Evolutionary conservation across 2,797 vertebrate species (phyloP).

Genomic region (Cossypha niveicapilla): DNA sequence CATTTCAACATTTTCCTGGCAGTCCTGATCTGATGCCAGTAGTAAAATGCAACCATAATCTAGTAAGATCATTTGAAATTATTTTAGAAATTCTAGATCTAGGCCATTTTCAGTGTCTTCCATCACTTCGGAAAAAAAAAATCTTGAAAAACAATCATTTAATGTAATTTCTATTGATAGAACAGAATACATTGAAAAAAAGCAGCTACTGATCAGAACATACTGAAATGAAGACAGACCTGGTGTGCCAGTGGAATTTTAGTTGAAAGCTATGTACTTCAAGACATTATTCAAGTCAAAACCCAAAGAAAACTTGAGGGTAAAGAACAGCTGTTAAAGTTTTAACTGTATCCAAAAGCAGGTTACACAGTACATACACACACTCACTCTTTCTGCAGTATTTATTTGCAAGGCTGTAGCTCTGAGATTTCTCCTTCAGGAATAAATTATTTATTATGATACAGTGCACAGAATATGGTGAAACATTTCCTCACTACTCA

Average conservation of each 20-base stretch:
- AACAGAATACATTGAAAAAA: neutral
- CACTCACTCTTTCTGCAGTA: neutral
- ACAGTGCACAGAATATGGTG: slow-evolving; percentile 53
- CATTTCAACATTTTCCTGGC: neutral
- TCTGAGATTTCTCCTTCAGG: slow-evolving; percentile 21
- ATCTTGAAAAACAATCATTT: neutral
- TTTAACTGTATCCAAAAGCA: neutral
- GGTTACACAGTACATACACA: neutral
- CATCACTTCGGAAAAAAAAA: neutral
- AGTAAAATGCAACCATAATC: neutral
- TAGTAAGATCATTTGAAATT: neutral
- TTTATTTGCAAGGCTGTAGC: slow-evolving; percentile 6
- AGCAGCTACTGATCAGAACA: neutral
- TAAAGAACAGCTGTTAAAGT: neutral
- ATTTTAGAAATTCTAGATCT: neutral
- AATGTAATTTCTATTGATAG: neutral
- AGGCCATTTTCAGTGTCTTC: neutral
- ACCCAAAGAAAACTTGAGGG: slow-evolving; percentile 17
- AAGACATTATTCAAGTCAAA: slow-evolving; percentile 21
- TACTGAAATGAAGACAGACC: slow-evolving; percentile 50
- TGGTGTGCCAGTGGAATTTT: neutral
- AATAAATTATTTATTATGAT: slow-evolving; percentile 69
- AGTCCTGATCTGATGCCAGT: neutral
- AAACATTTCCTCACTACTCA: slow-evolving; percentile 25
- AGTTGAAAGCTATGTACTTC: neutral